phyloP scores from a whole-genome alignment of 2,888 invertebrate species.

The Apotomis turbidana region DNA sequence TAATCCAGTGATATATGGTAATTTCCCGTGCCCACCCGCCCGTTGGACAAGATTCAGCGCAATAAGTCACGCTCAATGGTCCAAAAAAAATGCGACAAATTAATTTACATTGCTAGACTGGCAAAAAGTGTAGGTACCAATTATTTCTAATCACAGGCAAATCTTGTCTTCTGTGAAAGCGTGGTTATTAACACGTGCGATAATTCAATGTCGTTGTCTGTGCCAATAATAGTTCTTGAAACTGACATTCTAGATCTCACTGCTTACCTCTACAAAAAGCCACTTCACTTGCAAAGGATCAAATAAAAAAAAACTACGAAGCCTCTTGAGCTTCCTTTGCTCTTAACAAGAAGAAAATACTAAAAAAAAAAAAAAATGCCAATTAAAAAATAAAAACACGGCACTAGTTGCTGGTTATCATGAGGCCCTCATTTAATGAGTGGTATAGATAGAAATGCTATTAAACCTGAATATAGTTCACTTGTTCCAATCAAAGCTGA shows the following conservation, averaged over 20 bases:
- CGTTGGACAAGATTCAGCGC: constrained; percentile 9
- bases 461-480: no score
- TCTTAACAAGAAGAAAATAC: no score
- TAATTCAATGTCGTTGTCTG: constrained; percentile 19
- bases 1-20: constrained; percentile 18
- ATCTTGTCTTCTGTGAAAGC: constrained; percentile 38
- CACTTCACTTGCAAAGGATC: no score
- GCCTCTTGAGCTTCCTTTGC: no score
- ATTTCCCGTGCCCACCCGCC: constrained; percentile 20
- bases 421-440: no score
- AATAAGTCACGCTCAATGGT: constrained; percentile 24
- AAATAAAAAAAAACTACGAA: no score
- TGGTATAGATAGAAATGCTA: no score
- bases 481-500: no score
- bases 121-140: constrained; percentile 39
- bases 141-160: constrained; percentile 35
- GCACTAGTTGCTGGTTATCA: no score
- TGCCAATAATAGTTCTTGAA: neutral
- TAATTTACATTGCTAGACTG: constrained; percentile 38
- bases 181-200: constrained; percentile 19
- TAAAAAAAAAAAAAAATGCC: no score
- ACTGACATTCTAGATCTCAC: neutral
- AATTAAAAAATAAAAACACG: no score
- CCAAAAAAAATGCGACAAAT: constrained; percentile 38
- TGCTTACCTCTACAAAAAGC: no score